Evolutionary conservation across 2,113 vertebrate species (phyloP).

Genomic region (Phrynosoma platyrhinos): DNA sequence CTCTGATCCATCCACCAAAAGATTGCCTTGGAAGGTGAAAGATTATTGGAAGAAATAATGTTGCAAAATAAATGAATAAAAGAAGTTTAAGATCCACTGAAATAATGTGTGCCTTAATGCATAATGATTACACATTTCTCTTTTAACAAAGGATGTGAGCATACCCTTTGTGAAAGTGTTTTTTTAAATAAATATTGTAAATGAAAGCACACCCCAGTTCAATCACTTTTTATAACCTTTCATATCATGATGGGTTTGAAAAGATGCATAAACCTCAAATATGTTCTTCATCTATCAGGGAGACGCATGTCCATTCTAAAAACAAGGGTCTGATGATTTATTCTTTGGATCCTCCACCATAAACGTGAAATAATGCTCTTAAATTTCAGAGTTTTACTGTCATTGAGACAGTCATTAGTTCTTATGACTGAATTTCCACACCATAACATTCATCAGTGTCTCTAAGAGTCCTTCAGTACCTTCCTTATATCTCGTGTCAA

Average conservation of each 20-base stretch:
- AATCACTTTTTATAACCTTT: conserved; percentile 66
- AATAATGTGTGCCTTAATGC: neutral
- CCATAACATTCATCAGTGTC: conserved; percentile 65
- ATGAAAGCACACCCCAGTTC: conserved; percentile 45
- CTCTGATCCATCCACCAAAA: neutral
- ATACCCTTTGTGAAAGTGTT: conserved; percentile 37
- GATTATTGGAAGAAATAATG: conserved; percentile 56
- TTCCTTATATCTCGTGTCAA: conserved; percentile 17
- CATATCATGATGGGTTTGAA: conserved; percentile 60
- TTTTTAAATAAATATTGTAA: conserved; percentile 63
- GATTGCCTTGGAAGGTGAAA: conserved; percentile 47
- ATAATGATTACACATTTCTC: neutral
- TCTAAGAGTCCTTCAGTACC: conserved; percentile 44
- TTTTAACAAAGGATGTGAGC: conserved; percentile 21
- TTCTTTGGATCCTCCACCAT: conserved; percentile 70
- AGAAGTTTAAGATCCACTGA: conserved; percentile 29
- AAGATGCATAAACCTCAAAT: conserved; percentile 74
- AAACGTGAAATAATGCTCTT: conserved; percentile 74
- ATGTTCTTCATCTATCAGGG: conserved; percentile 70
- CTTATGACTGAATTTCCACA: conserved; percentile 68
- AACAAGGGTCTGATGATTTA: conserved; percentile 64
- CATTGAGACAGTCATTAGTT: conserved; percentile 73
- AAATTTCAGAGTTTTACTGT: conserved; percentile 73
- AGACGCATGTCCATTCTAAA: conserved; percentile 62
- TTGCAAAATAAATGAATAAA: conserved; percentile 52